phyloP scores from a whole-genome alignment of 2,113 vertebrate genomes.

The Gymnorhina tibicen region DNA sequence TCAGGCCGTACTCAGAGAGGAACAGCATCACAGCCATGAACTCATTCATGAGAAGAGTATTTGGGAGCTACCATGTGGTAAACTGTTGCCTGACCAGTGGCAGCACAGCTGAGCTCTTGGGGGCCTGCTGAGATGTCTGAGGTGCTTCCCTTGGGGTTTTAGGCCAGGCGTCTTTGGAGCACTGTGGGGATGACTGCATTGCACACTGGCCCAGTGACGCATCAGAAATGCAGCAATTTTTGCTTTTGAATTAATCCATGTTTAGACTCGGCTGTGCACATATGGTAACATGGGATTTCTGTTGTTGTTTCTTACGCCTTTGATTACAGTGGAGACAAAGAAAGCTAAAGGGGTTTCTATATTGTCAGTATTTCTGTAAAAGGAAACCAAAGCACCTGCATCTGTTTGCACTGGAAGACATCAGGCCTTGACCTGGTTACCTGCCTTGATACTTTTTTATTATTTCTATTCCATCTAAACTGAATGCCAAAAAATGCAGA shows the following conservation, averaged over 20 bases:
- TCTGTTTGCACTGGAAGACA: background rate
- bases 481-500: background rate
- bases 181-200: no score
- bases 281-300: background rate
- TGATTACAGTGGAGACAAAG: background rate
- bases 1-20: rapidly evolving
- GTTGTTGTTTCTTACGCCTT: background rate
- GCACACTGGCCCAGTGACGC: background rate
- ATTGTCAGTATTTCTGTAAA: background rate
- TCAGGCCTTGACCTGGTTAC: background rate
- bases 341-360: background rate
- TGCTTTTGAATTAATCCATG: background rate
- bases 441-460: background rate
- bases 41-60: background rate
- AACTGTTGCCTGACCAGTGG: background rate
- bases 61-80: background rate
- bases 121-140: background rate
- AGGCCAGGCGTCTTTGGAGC: background rate
- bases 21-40: background rate
- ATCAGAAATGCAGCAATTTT: background rate
- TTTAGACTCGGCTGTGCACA: background rate
- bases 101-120: background rate
- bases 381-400: background rate
- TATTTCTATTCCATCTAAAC: background rate
- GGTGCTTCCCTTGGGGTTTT: background rate